phyloP scores from a whole-genome alignment of 2,797 vertebrate genomes.

The Chiroxiphia lanceolata region DNA sequence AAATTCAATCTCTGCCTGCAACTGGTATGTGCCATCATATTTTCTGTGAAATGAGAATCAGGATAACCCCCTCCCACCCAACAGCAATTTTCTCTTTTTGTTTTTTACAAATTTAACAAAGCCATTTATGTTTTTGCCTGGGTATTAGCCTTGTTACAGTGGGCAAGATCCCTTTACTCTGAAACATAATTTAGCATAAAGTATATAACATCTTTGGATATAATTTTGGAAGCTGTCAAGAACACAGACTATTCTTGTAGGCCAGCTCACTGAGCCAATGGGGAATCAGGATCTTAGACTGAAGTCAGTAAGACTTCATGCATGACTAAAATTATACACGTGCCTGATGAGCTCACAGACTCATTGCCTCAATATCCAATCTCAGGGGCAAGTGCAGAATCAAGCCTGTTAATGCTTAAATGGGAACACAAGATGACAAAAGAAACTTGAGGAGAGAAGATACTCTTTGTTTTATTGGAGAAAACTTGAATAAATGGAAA shows the following conservation, averaged over 20 bases:
- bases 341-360: background rate
- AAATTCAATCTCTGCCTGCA: background rate
- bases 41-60: background rate
- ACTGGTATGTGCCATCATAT: background rate
- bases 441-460: background rate
- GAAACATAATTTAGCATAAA: background rate
- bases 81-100: background rate
- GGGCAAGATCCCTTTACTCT: background rate
- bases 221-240: background rate
- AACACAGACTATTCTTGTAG: background rate
- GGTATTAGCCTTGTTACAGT: background rate
- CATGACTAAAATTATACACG: background rate
- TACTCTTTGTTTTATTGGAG: conserved; percentile 31
- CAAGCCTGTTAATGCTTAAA: background rate
- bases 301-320: background rate
- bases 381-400: background rate
- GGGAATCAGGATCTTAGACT: background rate
- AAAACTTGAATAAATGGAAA: conserved; percentile 38
- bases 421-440: background rate
- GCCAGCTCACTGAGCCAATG: background rate
- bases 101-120: background rate
- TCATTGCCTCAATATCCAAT: background rate
- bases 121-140: conserved; percentile 6
- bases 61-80: background rate
- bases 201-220: background rate